Percentiles rank a stretch among this genome's conserved stretches.
phyloP scores from a whole-genome alignment of 2,797 vertebrate genomes.

The Tenualosa thibaudeaui region DNA sequence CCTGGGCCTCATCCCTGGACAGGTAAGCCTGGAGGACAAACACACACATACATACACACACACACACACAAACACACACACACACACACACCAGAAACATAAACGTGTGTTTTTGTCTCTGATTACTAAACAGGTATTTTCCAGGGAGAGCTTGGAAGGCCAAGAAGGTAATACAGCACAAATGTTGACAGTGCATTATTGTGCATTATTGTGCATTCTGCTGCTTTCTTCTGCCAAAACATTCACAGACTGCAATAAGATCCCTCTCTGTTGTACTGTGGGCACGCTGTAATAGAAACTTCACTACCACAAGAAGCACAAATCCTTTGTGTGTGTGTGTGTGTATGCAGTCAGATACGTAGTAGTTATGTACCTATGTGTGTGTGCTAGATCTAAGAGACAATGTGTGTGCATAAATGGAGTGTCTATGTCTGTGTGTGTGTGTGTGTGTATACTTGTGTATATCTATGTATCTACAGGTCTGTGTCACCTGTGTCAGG shows the following conservation, averaged over 20 bases:
- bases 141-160: no score
- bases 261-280: no score
- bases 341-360: no score
- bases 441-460: not conserved
- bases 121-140: no score
- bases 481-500: no score
- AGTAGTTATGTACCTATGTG: not conserved
- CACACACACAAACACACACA: not conserved
- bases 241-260: not conserved
- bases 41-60: not conserved
- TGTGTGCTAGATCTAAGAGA: not conserved
- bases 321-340: not conserved
- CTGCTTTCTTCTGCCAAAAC: no score
- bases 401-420: not conserved
- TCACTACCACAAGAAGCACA: not conserved
- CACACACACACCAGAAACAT: not conserved
- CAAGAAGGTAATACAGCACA: no score
- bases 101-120: no score
- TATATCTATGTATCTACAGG: not conserved
- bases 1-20: constrained; percentile 79
- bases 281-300: not conserved
- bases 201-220: no score
- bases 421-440: not conserved
- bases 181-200: no score
- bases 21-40: constrained; percentile 74